Base-by-base conservation (phyloP, 2,797 vertebrate genomes). In the Phoxinus dragarum region DNA sequence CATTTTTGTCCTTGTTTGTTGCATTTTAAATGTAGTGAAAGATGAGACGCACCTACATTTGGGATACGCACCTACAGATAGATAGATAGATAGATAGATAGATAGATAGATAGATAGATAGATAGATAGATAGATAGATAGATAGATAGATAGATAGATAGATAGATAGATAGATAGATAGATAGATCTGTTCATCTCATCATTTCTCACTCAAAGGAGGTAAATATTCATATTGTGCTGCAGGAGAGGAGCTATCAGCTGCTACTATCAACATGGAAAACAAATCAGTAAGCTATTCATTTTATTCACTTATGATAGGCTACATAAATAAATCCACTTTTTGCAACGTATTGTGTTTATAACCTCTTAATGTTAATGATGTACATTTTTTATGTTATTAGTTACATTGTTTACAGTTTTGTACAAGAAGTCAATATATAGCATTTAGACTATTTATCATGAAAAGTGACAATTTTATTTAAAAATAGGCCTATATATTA, bases 61-160 rank as follows among this genome's bases (percentile, higher is more conserved):
- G 49, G 1, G 16, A 17, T 67, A 36, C n/a, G n/a, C n/a, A n/a
- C n/a, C n/a, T n/a, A n/a, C 40, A 42, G 67, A 69, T 42, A 42
- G 67, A 69, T 40, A 47, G 69, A 72, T 72, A 44, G 40, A 71
- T 72, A 44, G 38, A 71, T 42, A 44, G 68, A 71, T 44, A 44
- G 69, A 72, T 72, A 47, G 56, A 78, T 78, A 42, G 54, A 78
- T 40, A 59, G 67, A 68, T 72, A 47, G 71, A 72, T 72, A 47
- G 69, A 42, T 59, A 23, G 54, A 56, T 56, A 23, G 54, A 56
- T 56, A 23, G 54, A 56, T 23, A n/a, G 56, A 21, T 56, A 23
- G 47, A 49, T 49, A 16, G 47, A 49, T 49, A 16, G 47, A 49
- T 49, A 49, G 47, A 49, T 49, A 14, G 12, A 49, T 49, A 16